Conservation (phyloP, 2,888 invertebrate genomes). For the Cosmia trapezina region DNA sequence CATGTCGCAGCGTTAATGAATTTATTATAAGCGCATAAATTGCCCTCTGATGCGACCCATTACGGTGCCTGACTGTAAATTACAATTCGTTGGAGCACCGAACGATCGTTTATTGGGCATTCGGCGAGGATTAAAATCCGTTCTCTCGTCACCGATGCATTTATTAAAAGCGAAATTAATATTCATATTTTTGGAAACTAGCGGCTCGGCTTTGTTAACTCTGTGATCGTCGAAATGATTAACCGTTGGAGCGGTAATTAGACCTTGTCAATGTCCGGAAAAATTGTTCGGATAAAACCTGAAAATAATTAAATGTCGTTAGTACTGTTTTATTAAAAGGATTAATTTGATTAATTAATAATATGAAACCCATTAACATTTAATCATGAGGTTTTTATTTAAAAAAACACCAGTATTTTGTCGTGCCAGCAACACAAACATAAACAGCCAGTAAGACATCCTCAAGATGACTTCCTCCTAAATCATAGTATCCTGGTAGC, state of each 20-base stretch:
- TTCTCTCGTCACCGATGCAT: conserved; percentile 62
- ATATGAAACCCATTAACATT: background rate
- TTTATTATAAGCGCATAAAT: conserved; percentile 90
- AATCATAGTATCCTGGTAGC: conserved; percentile 87
- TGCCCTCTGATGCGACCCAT: conserved; percentile 88
- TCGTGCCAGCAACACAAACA: background rate
- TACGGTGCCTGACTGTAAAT: conserved; percentile 86
- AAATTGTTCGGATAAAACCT: conserved; percentile 13
- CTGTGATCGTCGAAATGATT: conserved; percentile 45
- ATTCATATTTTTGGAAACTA: conserved; percentile 64
- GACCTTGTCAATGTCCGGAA: conserved; percentile 52
- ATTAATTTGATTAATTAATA: conserved; percentile 30
- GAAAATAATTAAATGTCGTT: conserved; percentile 34
- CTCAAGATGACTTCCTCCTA: conserved; percentile 72
- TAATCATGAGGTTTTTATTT: background rate
- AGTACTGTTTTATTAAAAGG: conserved; percentile 21
- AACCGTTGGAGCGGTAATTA: conserved; percentile 44
- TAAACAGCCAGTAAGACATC: conserved; percentile 66
- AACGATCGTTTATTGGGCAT: conserved; percentile 86
- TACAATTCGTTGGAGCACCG: conserved; percentile 84
- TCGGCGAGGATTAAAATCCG: conserved; percentile 76
- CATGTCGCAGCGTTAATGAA: conserved; percentile 81
- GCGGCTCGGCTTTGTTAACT: conserved; percentile 53
- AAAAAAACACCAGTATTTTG: background rate
- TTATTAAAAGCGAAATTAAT: conserved; percentile 67